phyloP scores from a whole-genome alignment of 2,888 invertebrate genomes.

The Imbricaverruca yamaguchii region DNA sequence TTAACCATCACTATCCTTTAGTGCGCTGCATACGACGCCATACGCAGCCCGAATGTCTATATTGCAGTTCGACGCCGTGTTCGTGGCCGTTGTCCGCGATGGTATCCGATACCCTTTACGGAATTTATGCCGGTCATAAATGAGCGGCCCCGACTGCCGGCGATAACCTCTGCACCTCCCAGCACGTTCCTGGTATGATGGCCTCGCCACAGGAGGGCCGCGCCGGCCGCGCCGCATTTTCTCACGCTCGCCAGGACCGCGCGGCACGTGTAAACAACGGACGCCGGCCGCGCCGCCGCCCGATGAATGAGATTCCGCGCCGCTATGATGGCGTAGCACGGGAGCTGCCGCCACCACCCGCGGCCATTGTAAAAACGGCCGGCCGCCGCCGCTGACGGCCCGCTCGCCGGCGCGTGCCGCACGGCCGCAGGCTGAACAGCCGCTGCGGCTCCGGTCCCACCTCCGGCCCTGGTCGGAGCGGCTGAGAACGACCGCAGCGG shows the following conservation, averaged over 20 bases:
- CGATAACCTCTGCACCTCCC: neutral
- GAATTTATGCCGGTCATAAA: neutral
- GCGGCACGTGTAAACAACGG: neutral
- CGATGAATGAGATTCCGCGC: neutral
- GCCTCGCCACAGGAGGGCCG: neutral
- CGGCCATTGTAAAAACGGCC: neutral
- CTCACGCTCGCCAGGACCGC: neutral
- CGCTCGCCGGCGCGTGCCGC: too few relatives aligned
- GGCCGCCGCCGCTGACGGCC: neutral
- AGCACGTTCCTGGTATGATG: neutral
- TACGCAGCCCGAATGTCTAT: too few relatives aligned
- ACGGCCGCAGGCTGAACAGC: too few relatives aligned
- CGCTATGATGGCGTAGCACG: constrained; percentile 1
- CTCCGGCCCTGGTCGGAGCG: too few relatives aligned
- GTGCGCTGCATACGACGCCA: too few relatives aligned
- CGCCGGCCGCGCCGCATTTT: neutral
- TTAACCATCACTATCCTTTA: too few relatives aligned
- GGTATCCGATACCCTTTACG: neutral
- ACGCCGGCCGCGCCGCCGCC: neutral
- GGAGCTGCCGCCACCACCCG: neutral
- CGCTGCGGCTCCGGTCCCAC: too few relatives aligned
- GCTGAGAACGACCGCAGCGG: too few relatives aligned
- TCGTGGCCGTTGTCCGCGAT: too few relatives aligned
- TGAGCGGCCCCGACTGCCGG: neutral
- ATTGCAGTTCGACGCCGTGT: too few relatives aligned